A percentile compares a stretch with the other conserved stretches of the same genome.
Evolutionary conservation across 2,888 invertebrate species (phyloP).

Genomic region (Lasioglossum zephyrum): DNA sequence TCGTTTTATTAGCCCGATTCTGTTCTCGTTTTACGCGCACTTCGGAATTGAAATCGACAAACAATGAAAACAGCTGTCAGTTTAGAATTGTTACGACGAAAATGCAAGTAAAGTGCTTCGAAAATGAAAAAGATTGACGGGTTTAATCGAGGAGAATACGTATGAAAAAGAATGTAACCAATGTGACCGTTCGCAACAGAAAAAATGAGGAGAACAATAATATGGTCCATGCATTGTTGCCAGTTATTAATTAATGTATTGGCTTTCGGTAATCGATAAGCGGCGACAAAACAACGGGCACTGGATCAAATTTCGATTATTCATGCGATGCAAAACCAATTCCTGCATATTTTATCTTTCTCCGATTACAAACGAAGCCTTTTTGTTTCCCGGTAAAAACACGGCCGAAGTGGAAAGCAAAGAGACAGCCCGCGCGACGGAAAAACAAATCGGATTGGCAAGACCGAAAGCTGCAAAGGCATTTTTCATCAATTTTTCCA

Average conservation of each 20-base stretch:
- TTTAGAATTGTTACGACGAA: neutral
- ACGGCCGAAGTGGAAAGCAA: neutral
- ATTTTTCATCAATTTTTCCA: neutral
- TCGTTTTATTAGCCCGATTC: too few species aligned
- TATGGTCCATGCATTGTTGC: neutral
- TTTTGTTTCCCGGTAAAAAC: neutral
- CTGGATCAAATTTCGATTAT: constrained; percentile 14
- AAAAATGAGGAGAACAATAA: neutral
- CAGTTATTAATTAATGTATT: constrained; percentile 35
- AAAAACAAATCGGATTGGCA: neutral
- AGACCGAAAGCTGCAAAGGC: neutral
- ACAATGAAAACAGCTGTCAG: neutral
- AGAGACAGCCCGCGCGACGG: neutral
- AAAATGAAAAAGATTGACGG: neutral
- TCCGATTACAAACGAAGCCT: constrained; percentile 5
- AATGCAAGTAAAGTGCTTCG: neutral
- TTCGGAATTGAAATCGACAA: neutral
- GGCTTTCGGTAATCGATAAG: constrained; percentile 8
- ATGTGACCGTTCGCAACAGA: neutral
- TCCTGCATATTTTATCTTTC: neutral
- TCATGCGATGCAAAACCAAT: constrained; percentile 19
- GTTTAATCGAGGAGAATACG: neutral
- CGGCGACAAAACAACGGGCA: neutral
- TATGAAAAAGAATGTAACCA: neutral
- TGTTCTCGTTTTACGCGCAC: neutral